Percentiles rank a stretch among this genome's conserved stretches.
phyloP scores from a whole-genome alignment of 2,113 vertebrate genomes.

The Channa maculata region DNA sequence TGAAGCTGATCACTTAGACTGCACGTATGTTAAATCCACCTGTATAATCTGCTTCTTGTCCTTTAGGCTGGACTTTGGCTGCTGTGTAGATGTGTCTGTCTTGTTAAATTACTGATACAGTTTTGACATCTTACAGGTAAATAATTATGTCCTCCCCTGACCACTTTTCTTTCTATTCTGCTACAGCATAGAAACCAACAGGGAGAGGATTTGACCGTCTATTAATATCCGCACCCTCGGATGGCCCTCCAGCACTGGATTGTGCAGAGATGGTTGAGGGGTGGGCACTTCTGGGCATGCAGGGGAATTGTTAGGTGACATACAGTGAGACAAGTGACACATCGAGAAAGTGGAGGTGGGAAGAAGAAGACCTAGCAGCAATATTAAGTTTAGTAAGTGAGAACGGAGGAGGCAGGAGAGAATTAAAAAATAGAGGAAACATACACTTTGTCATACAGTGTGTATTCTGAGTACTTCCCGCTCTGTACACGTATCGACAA shows the following conservation, averaged over 20 bases:
- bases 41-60: neutral
- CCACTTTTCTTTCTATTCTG: slow-evolving; percentile 13
- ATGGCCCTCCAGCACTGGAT: slow-evolving; percentile 21
- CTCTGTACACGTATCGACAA: too few species aligned
- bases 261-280: slow-evolving; percentile 1
- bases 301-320: slow-evolving; percentile 15
- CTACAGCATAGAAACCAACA: slow-evolving; percentile 15
- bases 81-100: neutral
- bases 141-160: slow-evolving; percentile 14
- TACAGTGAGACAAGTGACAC: neutral
- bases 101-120: slow-evolving; percentile 3
- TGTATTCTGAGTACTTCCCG: too few species aligned
- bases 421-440: too few species aligned
- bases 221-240: slow-evolving; percentile 68
- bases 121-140: neutral
- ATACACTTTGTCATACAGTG: too few species aligned
- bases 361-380: slow-evolving; percentile 13
- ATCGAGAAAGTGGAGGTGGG: slow-evolving; percentile 6
- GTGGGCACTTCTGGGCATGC: slow-evolving; percentile 29
- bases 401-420: neutral
- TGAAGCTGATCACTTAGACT: too few species aligned
- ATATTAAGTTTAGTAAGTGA: slow-evolving; percentile 12
- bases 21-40: too few species aligned
- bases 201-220: slow-evolving; percentile 39
- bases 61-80: neutral